Conservation (phyloP, 2,888 invertebrate species). For the Dryadula phaetusa region DNA sequence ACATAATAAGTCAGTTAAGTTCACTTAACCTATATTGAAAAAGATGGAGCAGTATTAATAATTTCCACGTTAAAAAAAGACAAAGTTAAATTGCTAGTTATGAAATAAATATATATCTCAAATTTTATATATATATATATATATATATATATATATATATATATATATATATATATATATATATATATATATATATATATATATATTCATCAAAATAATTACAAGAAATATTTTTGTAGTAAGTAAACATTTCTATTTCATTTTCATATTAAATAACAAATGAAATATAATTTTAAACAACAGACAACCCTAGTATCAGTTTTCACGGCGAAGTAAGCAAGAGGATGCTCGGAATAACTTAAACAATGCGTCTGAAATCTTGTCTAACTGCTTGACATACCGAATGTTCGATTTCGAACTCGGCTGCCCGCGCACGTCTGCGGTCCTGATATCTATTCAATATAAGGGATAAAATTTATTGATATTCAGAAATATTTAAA, state of each 20-base stretch:
- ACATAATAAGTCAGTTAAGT: too few relatives aligned
- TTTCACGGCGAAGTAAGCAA: conserved; percentile 62
- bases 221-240: background rate
- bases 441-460: conserved; percentile 42
- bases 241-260: background rate
- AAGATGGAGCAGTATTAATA: too few relatives aligned
- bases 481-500: conserved; percentile 26
- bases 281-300: background rate
- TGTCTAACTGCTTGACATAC: conserved; percentile 79
- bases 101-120: too few relatives aligned
- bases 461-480: conserved; percentile 37
- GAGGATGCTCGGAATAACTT: conserved; percentile 72
- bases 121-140: too few relatives aligned
- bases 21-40: too few relatives aligned
- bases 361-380: conserved; percentile 81
- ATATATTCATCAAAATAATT: too few relatives aligned
- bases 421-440: conserved; percentile 49
- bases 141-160: too few relatives aligned
- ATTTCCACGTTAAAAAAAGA: too few relatives aligned
- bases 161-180: too few relatives aligned
- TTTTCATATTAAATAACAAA: conserved; percentile 1
- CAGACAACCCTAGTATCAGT: conserved; percentile 57
- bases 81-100: too few relatives aligned
- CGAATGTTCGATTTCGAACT: conserved; percentile 65
- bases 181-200: too few relatives aligned